A percentile compares a stretch with the other conserved stretches of the same genome.
Conservation (phyloP, 2,113 vertebrate genomes). For the Podarcis raffonei region DNA sequence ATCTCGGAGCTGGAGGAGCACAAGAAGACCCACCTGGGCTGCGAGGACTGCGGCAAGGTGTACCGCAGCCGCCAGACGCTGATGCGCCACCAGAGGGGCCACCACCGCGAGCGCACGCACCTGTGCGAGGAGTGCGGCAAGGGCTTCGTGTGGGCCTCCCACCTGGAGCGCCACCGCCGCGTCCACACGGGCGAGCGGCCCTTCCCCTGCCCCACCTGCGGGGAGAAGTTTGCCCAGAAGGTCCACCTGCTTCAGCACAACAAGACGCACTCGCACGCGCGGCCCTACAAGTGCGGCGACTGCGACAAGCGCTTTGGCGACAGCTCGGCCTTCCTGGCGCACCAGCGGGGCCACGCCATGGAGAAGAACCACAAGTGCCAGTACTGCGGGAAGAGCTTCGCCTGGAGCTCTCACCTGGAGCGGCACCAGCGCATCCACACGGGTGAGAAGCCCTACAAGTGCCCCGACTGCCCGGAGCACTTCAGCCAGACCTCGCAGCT, state of each 20-base stretch:
- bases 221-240: slow-evolving; percentile 54
- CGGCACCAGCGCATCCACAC: slow-evolving; percentile 72
- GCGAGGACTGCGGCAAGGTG: slow-evolving; percentile 35
- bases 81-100: slow-evolving; percentile 48
- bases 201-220: slow-evolving; percentile 66
- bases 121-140: slow-evolving; percentile 74
- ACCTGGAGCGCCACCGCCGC: slow-evolving; percentile 69
- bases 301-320: slow-evolving; percentile 70
- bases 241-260: slow-evolving; percentile 70
- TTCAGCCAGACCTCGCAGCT: slow-evolving; percentile 62
- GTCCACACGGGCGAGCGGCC: slow-evolving; percentile 70
- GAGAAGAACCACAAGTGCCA: slow-evolving; percentile 71
- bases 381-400: slow-evolving; percentile 68
- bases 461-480: slow-evolving; percentile 50
- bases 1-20: slow-evolving; percentile 71
- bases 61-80: neutral
- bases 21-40: slow-evolving; percentile 55
- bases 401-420: slow-evolving; percentile 70
- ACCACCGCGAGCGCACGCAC: slow-evolving; percentile 52
- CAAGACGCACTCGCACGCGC: slow-evolving; percentile 69
- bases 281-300: slow-evolving; percentile 67
- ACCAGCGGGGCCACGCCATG: slow-evolving; percentile 67
- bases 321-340: slow-evolving; percentile 68
- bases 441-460: slow-evolving; percentile 31
- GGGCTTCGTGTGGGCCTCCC: slow-evolving; percentile 70